These are phyloP conservation scores for Rhabdornis inornatus DNA, from an alignment of 2,113 vertebrate genomes.

Conservation along the genomic window DNA sequence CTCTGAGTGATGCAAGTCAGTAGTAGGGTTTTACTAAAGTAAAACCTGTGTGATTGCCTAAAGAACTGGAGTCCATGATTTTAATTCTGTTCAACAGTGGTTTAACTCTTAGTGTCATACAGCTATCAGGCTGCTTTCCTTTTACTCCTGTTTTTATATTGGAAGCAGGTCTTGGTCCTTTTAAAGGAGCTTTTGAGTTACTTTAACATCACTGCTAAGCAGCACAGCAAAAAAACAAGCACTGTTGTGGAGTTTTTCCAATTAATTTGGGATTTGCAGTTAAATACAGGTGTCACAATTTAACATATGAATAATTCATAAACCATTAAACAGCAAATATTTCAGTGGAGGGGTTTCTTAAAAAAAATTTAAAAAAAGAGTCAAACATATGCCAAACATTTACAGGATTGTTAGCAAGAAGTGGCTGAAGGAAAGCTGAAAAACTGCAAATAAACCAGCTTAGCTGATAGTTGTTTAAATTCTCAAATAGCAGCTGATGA, in stretches of 20 bases:
- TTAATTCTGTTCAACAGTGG: conserved; percentile 15
- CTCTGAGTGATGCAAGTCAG: neutral
- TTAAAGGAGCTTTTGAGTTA: conserved; percentile 22
- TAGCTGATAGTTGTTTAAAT: neutral
- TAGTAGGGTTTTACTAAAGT: neutral
- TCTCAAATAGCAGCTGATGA: neutral
- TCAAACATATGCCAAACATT: neutral
- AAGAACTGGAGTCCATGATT: neutral
- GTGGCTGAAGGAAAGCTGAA: neutral
- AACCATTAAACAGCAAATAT: neutral
- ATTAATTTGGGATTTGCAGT: conserved; percentile 38
- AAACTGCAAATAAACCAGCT: neutral
- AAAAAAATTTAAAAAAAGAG: neutral
- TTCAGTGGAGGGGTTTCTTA: neutral
- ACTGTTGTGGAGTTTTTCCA: neutral
- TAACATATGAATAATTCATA: neutral
- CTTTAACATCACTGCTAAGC: neutral
- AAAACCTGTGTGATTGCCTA: neutral
- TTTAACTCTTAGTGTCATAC: neutral
- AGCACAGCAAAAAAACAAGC: neutral
- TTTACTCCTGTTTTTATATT: neutral
- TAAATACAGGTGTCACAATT: conserved; percentile 36
- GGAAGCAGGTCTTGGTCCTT: neutral
- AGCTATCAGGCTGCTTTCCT: conserved; percentile 21
- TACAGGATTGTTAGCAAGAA: neutral